These are phyloP conservation scores for Tonatia bakeri DNA, from an alignment of 2,113 vertebrate species.

Conservation along the genomic window DNA sequence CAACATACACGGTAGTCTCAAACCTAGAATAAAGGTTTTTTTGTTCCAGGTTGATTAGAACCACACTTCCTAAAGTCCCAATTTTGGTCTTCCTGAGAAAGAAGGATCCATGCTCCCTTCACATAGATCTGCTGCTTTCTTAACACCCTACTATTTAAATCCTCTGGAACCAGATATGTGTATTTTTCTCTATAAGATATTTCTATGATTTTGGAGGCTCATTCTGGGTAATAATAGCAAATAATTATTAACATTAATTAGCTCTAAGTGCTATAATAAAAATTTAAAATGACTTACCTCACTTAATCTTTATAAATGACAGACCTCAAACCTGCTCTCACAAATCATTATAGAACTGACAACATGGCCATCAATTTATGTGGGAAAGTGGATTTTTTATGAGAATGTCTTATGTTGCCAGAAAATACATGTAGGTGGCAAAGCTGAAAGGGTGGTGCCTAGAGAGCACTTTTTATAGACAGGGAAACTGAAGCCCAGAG, in stretches of 20 bases:
- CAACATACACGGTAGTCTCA: rapidly evolving
- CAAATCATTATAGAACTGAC: neutral
- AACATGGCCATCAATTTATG: rapidly evolving
- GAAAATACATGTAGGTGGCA: neutral
- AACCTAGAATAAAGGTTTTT: neutral
- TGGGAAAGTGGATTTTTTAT: neutral
- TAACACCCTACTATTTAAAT: neutral
- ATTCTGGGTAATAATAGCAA: neutral
- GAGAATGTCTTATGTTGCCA: neutral
- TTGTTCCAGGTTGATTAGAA: neutral
- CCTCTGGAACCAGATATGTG: neutral
- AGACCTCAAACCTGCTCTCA: neutral
- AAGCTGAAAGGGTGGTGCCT: neutral
- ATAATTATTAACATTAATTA: neutral
- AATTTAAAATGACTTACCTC: neutral
- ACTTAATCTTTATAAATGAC: neutral
- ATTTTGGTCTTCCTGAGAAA: neutral
- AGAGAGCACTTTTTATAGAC: neutral
- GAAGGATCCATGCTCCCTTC: neutral
- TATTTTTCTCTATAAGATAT: neutral
- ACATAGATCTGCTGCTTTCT: neutral
- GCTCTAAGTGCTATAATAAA: neutral
- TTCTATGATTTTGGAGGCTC: neutral
- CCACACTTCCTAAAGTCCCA: neutral
- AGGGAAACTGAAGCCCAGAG: neutral